phyloP scores from a whole-genome alignment of 2,797 vertebrate species.

The Australoheros facetus region DNA sequence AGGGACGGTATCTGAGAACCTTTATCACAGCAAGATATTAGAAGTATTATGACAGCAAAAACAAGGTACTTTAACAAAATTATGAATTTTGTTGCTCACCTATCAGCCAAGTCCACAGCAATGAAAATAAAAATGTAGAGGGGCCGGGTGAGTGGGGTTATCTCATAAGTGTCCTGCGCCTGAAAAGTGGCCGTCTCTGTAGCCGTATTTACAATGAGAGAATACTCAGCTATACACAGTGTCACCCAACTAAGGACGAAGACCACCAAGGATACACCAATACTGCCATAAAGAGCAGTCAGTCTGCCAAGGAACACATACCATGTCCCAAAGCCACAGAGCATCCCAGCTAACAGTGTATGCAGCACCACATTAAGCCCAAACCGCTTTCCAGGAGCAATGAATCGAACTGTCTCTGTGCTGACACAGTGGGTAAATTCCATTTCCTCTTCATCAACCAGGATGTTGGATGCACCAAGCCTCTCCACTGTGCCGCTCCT shows the following conservation, averaged over 20 bases:
- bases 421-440: conserved; percentile 93
- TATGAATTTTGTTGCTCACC: conserved; percentile 75
- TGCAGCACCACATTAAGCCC: conserved; percentile 89
- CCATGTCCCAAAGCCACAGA: conserved; percentile 96
- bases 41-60: conserved; percentile 1
- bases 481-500: conserved; percentile 86
- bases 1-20: conserved; percentile 85
- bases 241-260: conserved; percentile 95
- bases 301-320: conserved; percentile 92
- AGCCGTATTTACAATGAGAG: conserved; percentile 93
- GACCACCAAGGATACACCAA: conserved; percentile 83
- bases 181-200: conserved; percentile 96
- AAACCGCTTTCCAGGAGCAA: conserved; percentile 94
- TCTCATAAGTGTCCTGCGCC: conserved; percentile 94
- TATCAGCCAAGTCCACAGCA: conserved; percentile 90
- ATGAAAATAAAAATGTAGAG: conserved; percentile 94
- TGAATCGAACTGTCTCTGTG: conserved; percentile 92
- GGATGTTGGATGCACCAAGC: conserved; percentile 84
- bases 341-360: conserved; percentile 86
- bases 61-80: background rate
- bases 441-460: conserved; percentile 95
- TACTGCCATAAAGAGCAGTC: conserved; percentile 85
- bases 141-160: conserved; percentile 93
- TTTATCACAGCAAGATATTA: conserved; percentile 58
- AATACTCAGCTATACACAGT: conserved; percentile 94